Base-by-base conservation (phyloP, 2,797 vertebrate species). In the Thaleichthys pacificus region DNA sequence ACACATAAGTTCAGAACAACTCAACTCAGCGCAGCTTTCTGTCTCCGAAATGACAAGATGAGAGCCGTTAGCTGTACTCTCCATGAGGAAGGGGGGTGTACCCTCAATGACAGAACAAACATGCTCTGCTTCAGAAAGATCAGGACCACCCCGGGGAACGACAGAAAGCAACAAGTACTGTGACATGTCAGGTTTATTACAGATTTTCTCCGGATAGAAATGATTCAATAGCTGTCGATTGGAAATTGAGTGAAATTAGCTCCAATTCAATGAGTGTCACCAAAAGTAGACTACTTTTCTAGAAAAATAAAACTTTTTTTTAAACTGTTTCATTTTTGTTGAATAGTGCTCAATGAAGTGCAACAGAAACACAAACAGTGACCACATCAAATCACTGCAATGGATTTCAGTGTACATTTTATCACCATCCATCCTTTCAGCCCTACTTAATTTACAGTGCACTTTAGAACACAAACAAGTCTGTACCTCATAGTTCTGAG, bases 41-140 rank as follows among this genome's bases (percentile, higher is more conserved):
- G 65, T 24, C 47, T 24, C 47, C 22, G 7, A 5, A 67, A 47
- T 30, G 6, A 15, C 47, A 24, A 54, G 9, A 1, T 14, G 28
- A 17, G 32, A 5, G 4, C 54, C 21, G n/a, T 14, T 67, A 19
- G 51, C 19, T n/a, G 51, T 12, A 47, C 42, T n/a, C 17, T 28
- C 11, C 24, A 61, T 26, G 22, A 14, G 24, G 24, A 14, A 14
- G 21, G 24, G 12, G 28, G 60, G 38, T 42, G 38, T 42, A 7
- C 11, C 60, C 60, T 14, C 21, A 28, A 22, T 21, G 9, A 26
- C 60, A 26, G 14, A 61, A 8, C 60, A 61, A 28, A 61, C 51
- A n/a, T 54, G 15, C 51, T 11, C 60, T 61, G 24, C 21, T 47
- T 66, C 42, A 47, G 64, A 66, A 66, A 66, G 64, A n/a, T 47